A percentile compares a stretch with the other conserved stretches of the same genome.
Evolutionary conservation across 2,888 invertebrate genomes (phyloP).

Genomic region (Drepana falcataria): DNA sequence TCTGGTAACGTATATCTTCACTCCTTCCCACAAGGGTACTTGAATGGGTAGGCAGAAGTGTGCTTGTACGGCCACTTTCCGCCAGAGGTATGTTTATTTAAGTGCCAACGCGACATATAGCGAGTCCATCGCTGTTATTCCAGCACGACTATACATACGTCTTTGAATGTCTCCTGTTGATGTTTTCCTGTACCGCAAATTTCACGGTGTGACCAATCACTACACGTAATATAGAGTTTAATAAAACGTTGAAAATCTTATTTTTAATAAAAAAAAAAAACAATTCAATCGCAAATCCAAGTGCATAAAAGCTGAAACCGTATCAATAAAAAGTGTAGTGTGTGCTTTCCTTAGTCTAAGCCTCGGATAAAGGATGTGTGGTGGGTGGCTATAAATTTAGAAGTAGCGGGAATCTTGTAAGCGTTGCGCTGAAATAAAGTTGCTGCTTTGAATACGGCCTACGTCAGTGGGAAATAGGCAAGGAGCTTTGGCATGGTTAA

Average conservation of each 20-base stretch:
- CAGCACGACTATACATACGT: too few species aligned
- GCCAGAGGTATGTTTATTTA: too few species aligned
- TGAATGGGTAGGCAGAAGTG: too few species aligned
- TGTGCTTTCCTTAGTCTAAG: constrained; percentile 1
- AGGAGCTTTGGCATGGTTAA: constrained; percentile 8
- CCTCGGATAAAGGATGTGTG: constrained; percentile 35
- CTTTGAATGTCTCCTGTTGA: too few species aligned
- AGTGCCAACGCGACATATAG: too few species aligned
- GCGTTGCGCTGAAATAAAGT: constrained; percentile 61
- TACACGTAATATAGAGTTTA: too few species aligned
- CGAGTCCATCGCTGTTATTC: too few species aligned
- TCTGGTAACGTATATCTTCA: not conserved
- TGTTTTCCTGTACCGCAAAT: too few species aligned
- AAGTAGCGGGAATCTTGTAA: constrained; percentile 48
- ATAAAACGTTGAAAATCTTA: too few species aligned
- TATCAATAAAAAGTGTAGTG: not conserved
- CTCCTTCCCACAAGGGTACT: too few species aligned
- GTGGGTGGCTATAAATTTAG: constrained; percentile 46
- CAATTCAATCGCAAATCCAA: not conserved
- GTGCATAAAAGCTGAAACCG: not conserved
- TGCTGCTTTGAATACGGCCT: constrained; percentile 39
- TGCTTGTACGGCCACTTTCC: too few species aligned
- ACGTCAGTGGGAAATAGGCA: constrained; percentile 20
- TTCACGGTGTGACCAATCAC: too few species aligned
- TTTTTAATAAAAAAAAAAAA: not conserved